phyloP scores from a whole-genome alignment of 2,888 invertebrate genomes.

The Odontocerum albicorne region DNA sequence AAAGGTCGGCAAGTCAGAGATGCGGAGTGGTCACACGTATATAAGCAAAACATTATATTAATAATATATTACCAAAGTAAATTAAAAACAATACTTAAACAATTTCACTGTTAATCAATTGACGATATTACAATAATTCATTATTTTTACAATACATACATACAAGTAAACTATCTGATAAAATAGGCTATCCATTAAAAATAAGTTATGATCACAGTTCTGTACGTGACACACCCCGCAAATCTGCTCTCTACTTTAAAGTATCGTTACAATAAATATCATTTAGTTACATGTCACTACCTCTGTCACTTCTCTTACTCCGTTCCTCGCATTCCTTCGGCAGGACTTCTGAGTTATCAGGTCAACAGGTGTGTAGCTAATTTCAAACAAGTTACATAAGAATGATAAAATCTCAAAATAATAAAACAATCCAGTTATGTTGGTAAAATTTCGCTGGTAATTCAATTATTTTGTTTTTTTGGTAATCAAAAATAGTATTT shows the following conservation, averaged over 20 bases:
- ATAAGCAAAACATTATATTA: constrained; percentile 14
- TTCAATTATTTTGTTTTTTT: no score
- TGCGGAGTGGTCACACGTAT: constrained; percentile 21
- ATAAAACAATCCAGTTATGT: no score
- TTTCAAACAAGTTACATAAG: no score
- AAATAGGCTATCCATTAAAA: constrained; percentile 24
- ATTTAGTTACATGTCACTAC: background rate
- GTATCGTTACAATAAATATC: constrained; percentile 1
- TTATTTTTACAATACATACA: constrained; percentile 20
- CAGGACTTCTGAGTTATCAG: no score
- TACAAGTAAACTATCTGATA: constrained; percentile 21
- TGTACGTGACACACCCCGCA: constrained; percentile 27
- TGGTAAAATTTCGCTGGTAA: no score
- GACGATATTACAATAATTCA: constrained; percentile 20
- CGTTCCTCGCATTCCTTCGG: no score
- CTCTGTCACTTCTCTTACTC: no score
- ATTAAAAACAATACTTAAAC: constrained; percentile 19
- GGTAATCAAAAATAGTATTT: no score
- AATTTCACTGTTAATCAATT: constrained; percentile 20
- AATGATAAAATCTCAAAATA: no score
- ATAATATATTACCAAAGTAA: constrained; percentile 11
- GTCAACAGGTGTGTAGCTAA: no score
- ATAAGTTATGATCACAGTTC: constrained; percentile 29
- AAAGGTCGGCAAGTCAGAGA: constrained; percentile 27
- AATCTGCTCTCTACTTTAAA: constrained; percentile 12